Base-by-base conservation (phyloP, 2,113 vertebrate species). In the Bagarius yarrelli region DNA sequence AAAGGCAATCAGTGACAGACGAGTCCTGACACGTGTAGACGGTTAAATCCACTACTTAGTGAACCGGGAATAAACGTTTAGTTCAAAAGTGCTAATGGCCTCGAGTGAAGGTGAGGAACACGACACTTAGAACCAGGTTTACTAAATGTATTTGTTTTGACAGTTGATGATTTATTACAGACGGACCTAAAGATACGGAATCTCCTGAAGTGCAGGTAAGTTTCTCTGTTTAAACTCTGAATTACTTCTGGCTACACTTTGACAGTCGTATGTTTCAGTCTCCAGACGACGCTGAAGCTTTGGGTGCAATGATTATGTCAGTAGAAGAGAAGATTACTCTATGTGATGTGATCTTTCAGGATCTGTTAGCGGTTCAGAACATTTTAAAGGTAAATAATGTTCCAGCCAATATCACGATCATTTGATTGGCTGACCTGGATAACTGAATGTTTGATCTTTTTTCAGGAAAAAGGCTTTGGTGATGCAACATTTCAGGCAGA, bases 291-390 rank as follows among this genome's bases (percentile, higher is more conserved):
- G 59, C 86, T 63, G 53, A 88, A 19, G 78, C 72, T 6, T 34
- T 91, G 0, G 50, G 85, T 0, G 74, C 40, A 11, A 44, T 36
- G 70, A 76, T 93, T 11, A 1, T 0, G 0, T 74, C 21, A 0
- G 59, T 89, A 8, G 83, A 87, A 12, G 80, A 91, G 1, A 83
- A 64, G n/a, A 60, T 91, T 1, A 55, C 36, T 2, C 12, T 90
- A 3, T 91, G 90, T 59, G 40, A 81, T 6, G 18, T 6, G 4
- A 77, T 94, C 53, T 19, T 91, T 53, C 34, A 71, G 1, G 93
- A 93, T 57, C 27, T 93, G 5, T 76, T 67, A 34, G 79, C 77
- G 0, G 78, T 93, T n/a, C 60, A 81, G 21, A 59, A 36, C 2
- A 34, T 88, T 12, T 1, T 92, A 4, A n/a, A n/a, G 85, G 92